These are phyloP conservation scores for Forbesichthys agassizii DNA, from an alignment of 2,113 vertebrate species.

Conservation along the genomic window DNA sequence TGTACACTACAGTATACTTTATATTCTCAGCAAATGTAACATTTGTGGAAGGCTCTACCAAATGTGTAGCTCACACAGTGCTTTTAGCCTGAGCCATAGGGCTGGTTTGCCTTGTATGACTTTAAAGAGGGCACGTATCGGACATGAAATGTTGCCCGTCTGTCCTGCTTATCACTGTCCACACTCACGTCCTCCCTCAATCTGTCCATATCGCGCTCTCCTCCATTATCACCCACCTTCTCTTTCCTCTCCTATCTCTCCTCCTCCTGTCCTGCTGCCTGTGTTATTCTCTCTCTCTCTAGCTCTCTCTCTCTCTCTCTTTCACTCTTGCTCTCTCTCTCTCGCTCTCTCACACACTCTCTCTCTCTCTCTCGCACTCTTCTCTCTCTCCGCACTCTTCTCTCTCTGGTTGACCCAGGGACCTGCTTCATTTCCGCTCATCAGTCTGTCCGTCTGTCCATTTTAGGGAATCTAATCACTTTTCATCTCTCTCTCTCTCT, in stretches of 20 bases:
- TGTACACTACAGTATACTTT: no score
- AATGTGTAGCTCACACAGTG: no score
- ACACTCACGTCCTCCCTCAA: constrained; percentile 18
- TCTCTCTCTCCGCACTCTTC: neutral
- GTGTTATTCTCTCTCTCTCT: constrained; percentile 25
- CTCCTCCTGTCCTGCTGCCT: constrained; percentile 47
- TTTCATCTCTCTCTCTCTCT: constrained; percentile 45
- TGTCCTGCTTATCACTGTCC: constrained; percentile 21
- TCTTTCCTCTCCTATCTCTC: constrained; percentile 61
- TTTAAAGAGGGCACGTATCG: constrained; percentile 4
- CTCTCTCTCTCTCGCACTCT: neutral
- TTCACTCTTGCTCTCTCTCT: constrained; percentile 56
- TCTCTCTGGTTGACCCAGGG: constrained; percentile 50
- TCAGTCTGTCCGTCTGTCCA: constrained; percentile 42
- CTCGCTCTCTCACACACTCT: constrained; percentile 44
- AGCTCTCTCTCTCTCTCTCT: constrained; percentile 15
- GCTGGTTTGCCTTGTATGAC: neutral
- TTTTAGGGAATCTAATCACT: constrained; percentile 34
- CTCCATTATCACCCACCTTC: constrained; percentile 29
- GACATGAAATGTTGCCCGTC: constrained; percentile 14
- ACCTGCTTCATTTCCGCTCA: constrained; percentile 58
- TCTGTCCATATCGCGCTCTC: constrained; percentile 3
- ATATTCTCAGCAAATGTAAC: no score
- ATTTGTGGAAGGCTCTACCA: no score
- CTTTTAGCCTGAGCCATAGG: no score